Evolutionary conservation across 23 tunicate genomes (phyloP), one percentile per base, ranked within the genome.

Genomic region (Phallusia fumigata): DNA sequence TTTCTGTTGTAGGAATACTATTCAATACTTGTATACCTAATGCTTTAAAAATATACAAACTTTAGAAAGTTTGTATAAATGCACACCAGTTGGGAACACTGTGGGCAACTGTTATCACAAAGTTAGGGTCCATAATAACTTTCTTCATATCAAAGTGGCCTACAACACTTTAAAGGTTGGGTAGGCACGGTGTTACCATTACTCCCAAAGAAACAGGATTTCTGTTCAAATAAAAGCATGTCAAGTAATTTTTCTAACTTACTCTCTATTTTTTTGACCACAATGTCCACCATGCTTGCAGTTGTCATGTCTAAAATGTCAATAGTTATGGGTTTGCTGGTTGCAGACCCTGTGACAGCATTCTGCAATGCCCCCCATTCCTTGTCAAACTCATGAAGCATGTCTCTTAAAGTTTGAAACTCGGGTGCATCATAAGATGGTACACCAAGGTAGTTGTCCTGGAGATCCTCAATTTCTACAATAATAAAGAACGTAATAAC

Each of bases 301-400:
- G 80, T 32, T 6, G 82, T 32, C 49, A 73, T 75, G 11, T 83
- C 86, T 31, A 52, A 33, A 0, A 92, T 76, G 32, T 92, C 90
- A n/a, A 83, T 85, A 33, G 73, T 69, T 18, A 92, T 81, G 19
- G 97, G 91, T 76, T 87, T 87, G 44, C 72, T 79, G 6, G 87
- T 47, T 0, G 81, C 85, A 24, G 90, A 77, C 34, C 90, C 97
- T 0, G 86, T 86, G 72, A 93, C 85, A 22, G 87, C 80, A 64
- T 83, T 82, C 32, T 88, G 89, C 64, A 93, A 31, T 16, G 80
- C 26, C 64, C 78, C 88, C 97, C 97, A 93, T 74, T 93, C 97
- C 33, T 88, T 85, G 35, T 93, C 92, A 79, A 65, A 84, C 22
- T 77, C 78, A n/a, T 85, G 86, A 34, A 85, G 35, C 65, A 44